phyloP scores from a whole-genome alignment of 2,888 invertebrate species.

The Drosophila neutralis region DNA sequence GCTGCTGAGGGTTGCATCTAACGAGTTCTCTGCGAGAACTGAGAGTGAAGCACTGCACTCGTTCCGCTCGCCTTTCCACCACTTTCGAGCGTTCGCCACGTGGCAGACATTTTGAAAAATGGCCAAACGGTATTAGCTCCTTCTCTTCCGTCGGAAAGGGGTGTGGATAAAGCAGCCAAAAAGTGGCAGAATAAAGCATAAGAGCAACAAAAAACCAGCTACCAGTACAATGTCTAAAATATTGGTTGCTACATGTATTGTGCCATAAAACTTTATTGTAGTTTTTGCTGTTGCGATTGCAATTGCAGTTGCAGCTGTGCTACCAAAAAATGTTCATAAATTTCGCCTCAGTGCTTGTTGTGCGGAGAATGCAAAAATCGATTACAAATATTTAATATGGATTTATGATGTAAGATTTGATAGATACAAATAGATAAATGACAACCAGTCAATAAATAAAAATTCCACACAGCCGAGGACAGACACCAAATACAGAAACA shows the following conservation, averaged over 20 bases:
- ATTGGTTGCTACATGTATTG: slow-evolving; percentile 78
- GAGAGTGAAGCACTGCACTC: slow-evolving; percentile 9
- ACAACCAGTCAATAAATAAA: not conserved
- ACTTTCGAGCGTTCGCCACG: slow-evolving; percentile 27
- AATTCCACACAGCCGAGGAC: not conserved
- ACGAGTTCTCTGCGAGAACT: slow-evolving; percentile 45
- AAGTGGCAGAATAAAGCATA: slow-evolving; percentile 1
- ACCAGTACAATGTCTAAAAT: slow-evolving; percentile 64
- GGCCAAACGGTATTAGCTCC: slow-evolving; percentile 79
- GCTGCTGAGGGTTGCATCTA: slow-evolving; percentile 26
- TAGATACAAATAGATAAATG: slow-evolving; percentile 14
- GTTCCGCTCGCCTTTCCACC: slow-evolving; percentile 36
- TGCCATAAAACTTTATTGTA: slow-evolving; percentile 67
- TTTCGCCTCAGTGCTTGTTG: slow-evolving; percentile 13
- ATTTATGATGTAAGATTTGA: slow-evolving; percentile 39
- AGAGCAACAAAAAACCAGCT: slow-evolving; percentile 1
- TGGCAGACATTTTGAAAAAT: slow-evolving; percentile 71
- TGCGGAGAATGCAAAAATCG: slow-evolving; percentile 28
- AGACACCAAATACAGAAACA: not conserved
- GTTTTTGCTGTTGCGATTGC: slow-evolving; percentile 27
- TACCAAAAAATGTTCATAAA: slow-evolving; percentile 46
- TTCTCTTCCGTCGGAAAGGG: slow-evolving; percentile 12
- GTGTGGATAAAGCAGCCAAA: not conserved
- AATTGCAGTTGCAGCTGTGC: slow-evolving; percentile 27
- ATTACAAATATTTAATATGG: slow-evolving; percentile 44